A percentile compares a stretch with the other conserved stretches of the same genome.
These are phyloP conservation scores for Centropus unirufus DNA, from an alignment of 2,113 vertebrate species.

Conservation along the genomic window DNA sequence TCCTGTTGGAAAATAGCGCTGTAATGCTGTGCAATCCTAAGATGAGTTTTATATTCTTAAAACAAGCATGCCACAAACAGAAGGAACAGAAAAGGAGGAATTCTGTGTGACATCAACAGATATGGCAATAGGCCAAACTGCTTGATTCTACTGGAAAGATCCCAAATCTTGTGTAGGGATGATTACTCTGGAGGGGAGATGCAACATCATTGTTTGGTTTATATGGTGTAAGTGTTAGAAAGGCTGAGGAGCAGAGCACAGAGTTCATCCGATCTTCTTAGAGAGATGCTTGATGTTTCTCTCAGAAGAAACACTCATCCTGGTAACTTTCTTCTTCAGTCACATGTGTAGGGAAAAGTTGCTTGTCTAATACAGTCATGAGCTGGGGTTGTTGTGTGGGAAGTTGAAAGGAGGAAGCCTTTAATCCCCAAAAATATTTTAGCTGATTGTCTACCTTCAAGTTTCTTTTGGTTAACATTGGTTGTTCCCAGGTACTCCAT, in stretches of 20 bases:
- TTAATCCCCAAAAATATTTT: not conserved
- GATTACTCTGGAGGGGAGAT: not conserved
- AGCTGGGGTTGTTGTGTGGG: not conserved
- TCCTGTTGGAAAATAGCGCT: not conserved
- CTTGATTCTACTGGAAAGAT: slow-evolving; percentile 7
- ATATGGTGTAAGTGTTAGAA: not conserved
- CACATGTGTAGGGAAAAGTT: not conserved
- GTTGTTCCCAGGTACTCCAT: not conserved
- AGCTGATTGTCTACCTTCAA: not conserved
- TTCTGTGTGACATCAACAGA: not conserved
- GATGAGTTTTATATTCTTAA: slow-evolving; percentile 7
- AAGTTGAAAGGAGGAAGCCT: not conserved
- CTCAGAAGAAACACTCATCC: not conserved
- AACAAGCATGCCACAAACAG: not conserved
- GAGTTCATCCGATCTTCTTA: not conserved
- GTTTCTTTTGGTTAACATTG: not conserved
- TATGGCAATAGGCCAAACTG: not conserved
- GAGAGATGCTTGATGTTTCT: not conserved
- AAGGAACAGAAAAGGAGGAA: slow-evolving; percentile 29
- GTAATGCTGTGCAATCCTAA: not conserved
- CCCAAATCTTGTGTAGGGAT: not conserved
- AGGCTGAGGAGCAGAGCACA: not conserved
- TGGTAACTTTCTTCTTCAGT: not conserved
- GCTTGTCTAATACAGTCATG: not conserved
- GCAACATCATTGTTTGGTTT: not conserved